Evolutionary conservation across 2,113 vertebrate species (phyloP).

Genomic region (Planiliza haematocheilus): DNA sequence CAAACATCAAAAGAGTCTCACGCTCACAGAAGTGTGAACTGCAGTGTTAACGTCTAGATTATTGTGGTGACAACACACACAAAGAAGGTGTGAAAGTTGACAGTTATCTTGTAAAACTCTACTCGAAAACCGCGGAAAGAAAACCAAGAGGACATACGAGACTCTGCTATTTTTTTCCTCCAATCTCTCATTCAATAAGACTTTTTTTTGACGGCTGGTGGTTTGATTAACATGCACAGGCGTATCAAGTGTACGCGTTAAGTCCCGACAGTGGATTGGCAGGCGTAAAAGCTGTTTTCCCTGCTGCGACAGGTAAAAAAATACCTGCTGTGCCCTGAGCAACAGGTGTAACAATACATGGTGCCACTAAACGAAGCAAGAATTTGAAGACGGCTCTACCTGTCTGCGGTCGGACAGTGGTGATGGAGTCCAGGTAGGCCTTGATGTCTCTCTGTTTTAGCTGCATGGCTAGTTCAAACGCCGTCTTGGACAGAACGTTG

Average conservation of each 20-base stretch:
- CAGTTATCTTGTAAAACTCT: neutral
- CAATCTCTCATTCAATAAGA: too few relatives aligned
- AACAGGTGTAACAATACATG: too few relatives aligned
- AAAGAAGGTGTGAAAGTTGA: neutral
- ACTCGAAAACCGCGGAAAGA: neutral
- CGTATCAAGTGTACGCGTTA: too few relatives aligned
- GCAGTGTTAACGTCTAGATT: neutral
- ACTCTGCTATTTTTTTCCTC: too few relatives aligned
- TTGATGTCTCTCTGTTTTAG: slow-evolving; percentile 91
- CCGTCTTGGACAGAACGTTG: slow-evolving; percentile 91
- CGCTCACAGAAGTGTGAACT: slow-evolving; percentile 49
- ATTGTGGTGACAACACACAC: neutral
- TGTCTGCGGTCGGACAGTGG: slow-evolving; percentile 91
- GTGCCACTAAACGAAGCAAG: neutral
- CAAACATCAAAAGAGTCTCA: slow-evolving; percentile 30
- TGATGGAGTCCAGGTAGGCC: slow-evolving; percentile 91
- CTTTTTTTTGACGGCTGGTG: too few relatives aligned
- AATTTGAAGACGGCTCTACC: slow-evolving; percentile 75
- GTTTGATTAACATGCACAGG: too few relatives aligned
- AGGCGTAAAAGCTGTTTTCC: too few relatives aligned
- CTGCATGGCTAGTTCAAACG: slow-evolving; percentile 92
- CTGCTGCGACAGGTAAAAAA: too few relatives aligned
- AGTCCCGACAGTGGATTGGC: too few relatives aligned
- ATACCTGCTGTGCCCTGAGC: too few relatives aligned
- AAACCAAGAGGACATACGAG: too few relatives aligned